Evolutionary conservation across 2,797 vertebrate genomes (phyloP).

Genomic region (Erpetoichthys calabaricus): DNA sequence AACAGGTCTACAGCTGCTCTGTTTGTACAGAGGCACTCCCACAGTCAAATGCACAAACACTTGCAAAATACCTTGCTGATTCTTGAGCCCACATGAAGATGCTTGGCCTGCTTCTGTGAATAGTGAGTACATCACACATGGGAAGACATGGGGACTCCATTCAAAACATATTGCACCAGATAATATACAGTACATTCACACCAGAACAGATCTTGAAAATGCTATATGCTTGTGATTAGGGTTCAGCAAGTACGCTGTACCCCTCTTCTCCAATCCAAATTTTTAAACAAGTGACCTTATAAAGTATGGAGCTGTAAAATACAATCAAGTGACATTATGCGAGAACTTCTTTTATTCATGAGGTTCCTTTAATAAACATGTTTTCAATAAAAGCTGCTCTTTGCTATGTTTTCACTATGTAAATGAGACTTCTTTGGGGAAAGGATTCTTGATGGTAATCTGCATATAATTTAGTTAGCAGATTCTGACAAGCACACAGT

Average conservation of each 20-base stretch:
- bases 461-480: conserved; percentile 36
- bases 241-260: not conserved
- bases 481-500: conserved; percentile 15
- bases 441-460: conserved; percentile 29
- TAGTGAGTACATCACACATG: too few relatives aligned
- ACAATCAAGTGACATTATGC: conserved; percentile 32
- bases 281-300: conserved; percentile 13
- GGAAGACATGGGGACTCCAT: too few relatives aligned
- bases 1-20: too few relatives aligned
- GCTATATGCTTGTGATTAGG: not conserved
- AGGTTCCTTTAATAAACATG: conserved; percentile 34
- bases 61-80: too few relatives aligned
- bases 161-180: too few relatives aligned
- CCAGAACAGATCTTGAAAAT: too few relatives aligned
- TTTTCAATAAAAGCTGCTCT: conserved; percentile 31
- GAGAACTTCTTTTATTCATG: conserved; percentile 44
- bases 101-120: too few relatives aligned
- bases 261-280: not conserved
- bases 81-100: too few relatives aligned
- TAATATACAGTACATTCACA: too few relatives aligned
- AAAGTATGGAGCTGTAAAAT: conserved; percentile 25
- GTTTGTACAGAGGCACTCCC: too few relatives aligned
- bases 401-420: conserved; percentile 35
- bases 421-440: conserved; percentile 35
- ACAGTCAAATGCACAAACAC: too few relatives aligned